Conservation (phyloP, 2,888 invertebrate genomes). For the Tenthredo distinguenda region DNA sequence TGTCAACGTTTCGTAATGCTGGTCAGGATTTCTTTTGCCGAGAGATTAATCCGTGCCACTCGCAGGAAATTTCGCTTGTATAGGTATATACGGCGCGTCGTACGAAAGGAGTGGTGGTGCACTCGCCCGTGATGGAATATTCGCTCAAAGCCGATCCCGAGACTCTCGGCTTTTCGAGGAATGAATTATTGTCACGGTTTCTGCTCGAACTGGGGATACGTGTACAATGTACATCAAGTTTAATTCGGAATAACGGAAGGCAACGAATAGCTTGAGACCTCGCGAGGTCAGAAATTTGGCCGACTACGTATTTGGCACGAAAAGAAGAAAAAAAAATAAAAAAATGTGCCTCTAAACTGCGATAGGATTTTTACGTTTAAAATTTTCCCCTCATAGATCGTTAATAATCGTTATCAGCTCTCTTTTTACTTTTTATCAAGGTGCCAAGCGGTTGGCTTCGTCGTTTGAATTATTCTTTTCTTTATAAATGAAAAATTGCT, state of each 20-base stretch:
- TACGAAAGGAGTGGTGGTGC: not conserved
- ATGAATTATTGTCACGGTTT: constrained; percentile 32
- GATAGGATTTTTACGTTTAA: not conserved
- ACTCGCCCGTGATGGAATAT: not conserved
- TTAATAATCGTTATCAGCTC: not conserved
- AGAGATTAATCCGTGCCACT: constrained; percentile 43
- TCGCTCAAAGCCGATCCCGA: not conserved
- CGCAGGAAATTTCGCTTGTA: constrained; percentile 38
- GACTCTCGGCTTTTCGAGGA: not conserved
- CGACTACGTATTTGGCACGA: not conserved
- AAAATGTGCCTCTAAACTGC: not conserved
- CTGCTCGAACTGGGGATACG: not conserved
- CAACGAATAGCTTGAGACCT: not conserved
- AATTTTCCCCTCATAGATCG: not conserved
- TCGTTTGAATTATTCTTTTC: not conserved
- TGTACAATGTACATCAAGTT: not conserved
- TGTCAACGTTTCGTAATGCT: constrained; percentile 9
- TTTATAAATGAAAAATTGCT: constrained; percentile 3
- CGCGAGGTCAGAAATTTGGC: not conserved
- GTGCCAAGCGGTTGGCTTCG: not conserved
- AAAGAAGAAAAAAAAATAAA: not conserved
- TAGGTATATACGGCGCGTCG: not conserved
- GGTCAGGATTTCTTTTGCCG: constrained; percentile 42
- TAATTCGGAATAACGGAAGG: not conserved
- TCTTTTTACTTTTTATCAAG: not conserved